A percentile compares a stretch with the other conserved stretches of the same genome.
Conservation (phyloP, 2,888 invertebrate genomes). For the Zygogramma bicolorata region DNA sequence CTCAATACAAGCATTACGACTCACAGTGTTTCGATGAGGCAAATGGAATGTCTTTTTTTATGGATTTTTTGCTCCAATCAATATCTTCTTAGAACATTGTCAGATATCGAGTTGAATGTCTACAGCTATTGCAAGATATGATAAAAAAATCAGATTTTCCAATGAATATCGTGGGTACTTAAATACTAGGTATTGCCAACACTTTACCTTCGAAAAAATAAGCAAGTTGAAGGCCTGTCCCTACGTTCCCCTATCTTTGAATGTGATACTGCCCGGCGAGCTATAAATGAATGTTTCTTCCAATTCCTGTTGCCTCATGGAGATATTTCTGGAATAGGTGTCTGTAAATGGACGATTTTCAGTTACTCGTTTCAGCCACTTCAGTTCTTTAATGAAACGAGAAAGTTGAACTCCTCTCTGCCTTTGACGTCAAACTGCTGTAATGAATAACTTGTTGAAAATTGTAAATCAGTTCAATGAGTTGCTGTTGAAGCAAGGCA, state of each 20-base stretch:
- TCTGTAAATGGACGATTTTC: neutral
- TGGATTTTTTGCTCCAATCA: no score
- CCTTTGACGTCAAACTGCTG: neutral
- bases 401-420: neutral
- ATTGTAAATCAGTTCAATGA: neutral
- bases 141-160: no score
- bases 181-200: no score
- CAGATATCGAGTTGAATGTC: no score
- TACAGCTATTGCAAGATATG: no score
- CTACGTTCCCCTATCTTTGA: neutral
- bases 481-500: neutral
- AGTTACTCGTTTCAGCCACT: neutral
- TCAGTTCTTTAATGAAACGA: conserved; percentile 7
- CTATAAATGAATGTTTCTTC: neutral
- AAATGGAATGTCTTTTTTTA: no score
- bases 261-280: neutral
- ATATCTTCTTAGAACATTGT: no score
- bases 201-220: no score
- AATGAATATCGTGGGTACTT: no score
- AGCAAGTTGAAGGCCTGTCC: no score
- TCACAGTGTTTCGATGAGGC: no score
- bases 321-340: neutral
- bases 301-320: neutral
- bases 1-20: no score
- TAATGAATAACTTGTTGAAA: neutral